A percentile compares a stretch with the other conserved stretches of the same genome.
Conservation (phyloP, 2,113 vertebrate genomes). For the Cheirogaleus medius region DNA sequence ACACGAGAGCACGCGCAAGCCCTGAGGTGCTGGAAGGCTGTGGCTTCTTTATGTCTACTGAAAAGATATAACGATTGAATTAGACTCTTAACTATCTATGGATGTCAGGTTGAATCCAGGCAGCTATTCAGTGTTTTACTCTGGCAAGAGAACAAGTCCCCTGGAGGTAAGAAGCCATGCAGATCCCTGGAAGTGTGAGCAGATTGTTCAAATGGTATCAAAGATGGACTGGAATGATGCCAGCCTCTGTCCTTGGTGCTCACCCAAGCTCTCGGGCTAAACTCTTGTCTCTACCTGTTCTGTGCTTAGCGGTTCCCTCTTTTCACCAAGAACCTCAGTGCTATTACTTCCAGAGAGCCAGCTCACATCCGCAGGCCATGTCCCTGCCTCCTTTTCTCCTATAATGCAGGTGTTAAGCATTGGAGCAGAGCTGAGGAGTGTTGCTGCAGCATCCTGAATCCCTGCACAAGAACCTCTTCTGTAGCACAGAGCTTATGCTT, state of each 20-base stretch:
- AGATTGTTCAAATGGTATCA: conserved; percentile 33
- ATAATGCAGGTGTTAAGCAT: neutral
- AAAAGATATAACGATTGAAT: conserved; percentile 49
- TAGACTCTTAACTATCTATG: conserved; percentile 61
- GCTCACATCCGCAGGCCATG: neutral
- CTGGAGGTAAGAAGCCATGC: conserved; percentile 37
- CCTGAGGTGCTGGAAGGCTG: neutral
- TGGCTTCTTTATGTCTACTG: conserved; percentile 48
- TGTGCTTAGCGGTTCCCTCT: fast-evolving
- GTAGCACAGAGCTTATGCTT: neutral
- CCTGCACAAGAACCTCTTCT: neutral
- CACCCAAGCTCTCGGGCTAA: neutral
- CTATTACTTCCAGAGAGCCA: neutral
- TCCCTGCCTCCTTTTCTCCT: neutral
- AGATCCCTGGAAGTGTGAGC: conserved; percentile 7
- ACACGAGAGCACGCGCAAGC: too few relatives aligned
- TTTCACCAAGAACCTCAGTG: neutral
- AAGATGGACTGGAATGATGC: neutral
- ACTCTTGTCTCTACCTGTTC: neutral
- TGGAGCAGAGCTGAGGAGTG: neutral
- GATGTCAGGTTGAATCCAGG: conserved; percentile 53
- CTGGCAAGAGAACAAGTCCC: conserved; percentile 55
- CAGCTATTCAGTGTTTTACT: conserved; percentile 41
- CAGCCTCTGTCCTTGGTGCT: neutral
- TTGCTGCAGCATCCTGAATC: neutral